Conservation (phyloP, 2,888 invertebrate genomes). For the Mesorhabditis sp. region DNA sequence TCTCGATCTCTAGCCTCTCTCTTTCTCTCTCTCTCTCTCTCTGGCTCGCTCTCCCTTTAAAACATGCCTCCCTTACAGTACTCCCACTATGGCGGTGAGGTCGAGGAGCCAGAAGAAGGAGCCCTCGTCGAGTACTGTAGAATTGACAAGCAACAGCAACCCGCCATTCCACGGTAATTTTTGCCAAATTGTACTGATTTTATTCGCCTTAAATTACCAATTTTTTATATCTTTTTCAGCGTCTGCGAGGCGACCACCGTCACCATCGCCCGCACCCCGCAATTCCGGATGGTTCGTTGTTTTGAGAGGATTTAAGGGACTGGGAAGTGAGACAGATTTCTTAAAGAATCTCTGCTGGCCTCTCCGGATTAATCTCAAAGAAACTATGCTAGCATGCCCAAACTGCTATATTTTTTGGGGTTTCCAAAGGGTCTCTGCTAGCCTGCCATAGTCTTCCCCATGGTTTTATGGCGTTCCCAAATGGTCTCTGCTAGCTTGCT, state of each 20-base stretch:
- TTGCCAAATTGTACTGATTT: not conserved
- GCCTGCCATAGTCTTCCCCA: too few species aligned
- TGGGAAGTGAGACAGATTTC: not conserved
- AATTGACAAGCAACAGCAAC: slow-evolving; percentile 22
- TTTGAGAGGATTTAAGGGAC: not conserved
- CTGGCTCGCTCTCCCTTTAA: not conserved
- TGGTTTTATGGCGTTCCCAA: not conserved
- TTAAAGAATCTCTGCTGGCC: not conserved
- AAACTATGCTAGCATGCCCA: too few species aligned
- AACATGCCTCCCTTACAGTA: slow-evolving; percentile 23
- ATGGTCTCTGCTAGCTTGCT: not conserved
- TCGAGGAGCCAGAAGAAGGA: slow-evolving; percentile 36
- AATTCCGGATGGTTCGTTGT: not conserved
- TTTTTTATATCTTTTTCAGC: too few species aligned
- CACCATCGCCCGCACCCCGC: slow-evolving; percentile 12
- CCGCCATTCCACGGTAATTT: not conserved
- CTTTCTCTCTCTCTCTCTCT: not conserved
- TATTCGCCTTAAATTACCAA: not conserved
- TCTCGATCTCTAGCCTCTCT: not conserved
- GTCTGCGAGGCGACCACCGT: slow-evolving; percentile 22
- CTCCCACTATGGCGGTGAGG: slow-evolving; percentile 29
- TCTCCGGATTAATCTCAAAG: not conserved
- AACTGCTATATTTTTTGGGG: too few species aligned
- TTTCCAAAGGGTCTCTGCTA: too few species aligned
- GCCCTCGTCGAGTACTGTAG: slow-evolving; percentile 45